Conservation (phyloP, 2,113 vertebrate genomes). For the Paralichthys olivaceus region DNA sequence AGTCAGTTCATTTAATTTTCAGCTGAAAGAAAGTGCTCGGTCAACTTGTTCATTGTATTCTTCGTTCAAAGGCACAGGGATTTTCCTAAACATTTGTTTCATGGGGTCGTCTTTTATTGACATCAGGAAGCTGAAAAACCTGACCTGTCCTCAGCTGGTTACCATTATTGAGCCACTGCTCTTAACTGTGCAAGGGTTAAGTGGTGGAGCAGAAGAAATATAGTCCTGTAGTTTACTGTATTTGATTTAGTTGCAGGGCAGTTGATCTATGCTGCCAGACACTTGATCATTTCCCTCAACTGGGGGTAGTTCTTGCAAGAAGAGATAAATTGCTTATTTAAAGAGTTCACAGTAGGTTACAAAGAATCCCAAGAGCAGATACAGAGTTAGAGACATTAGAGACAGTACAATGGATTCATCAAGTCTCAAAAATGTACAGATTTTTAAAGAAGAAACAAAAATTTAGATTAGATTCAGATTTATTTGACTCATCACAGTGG, state of each 20-base stretch:
- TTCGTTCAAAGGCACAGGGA: too few species aligned
- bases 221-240: slow-evolving; percentile 20
- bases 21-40: too few species aligned
- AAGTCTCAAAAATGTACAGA: neutral
- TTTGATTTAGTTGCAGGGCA: slow-evolving; percentile 45
- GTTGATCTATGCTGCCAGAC: slow-evolving; percentile 48
- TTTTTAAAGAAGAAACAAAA: slow-evolving; percentile 11
- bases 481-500: slow-evolving; percentile 5
- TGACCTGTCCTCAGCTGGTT: neutral
- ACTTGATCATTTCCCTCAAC: slow-evolving; percentile 28
- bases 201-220: slow-evolving; percentile 34
- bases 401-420: neutral
- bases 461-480: neutral
- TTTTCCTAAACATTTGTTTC: neutral
- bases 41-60: too few species aligned
- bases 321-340: slow-evolving; percentile 41
- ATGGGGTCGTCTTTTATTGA: slow-evolving; percentile 1
- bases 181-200: slow-evolving; percentile 48
- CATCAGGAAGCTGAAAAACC: neutral
- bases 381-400: neutral
- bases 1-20: too few species aligned
- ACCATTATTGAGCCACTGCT: slow-evolving; percentile 27
- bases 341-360: slow-evolving; percentile 27
- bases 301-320: slow-evolving; percentile 28
- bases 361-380: slow-evolving; percentile 12